A percentile compares a stretch with the other conserved stretches of the same genome.
These are phyloP conservation scores for Paragorgia papillata DNA, from an alignment of 92 coral and sea anemone species.

Conservation along the genomic window DNA sequence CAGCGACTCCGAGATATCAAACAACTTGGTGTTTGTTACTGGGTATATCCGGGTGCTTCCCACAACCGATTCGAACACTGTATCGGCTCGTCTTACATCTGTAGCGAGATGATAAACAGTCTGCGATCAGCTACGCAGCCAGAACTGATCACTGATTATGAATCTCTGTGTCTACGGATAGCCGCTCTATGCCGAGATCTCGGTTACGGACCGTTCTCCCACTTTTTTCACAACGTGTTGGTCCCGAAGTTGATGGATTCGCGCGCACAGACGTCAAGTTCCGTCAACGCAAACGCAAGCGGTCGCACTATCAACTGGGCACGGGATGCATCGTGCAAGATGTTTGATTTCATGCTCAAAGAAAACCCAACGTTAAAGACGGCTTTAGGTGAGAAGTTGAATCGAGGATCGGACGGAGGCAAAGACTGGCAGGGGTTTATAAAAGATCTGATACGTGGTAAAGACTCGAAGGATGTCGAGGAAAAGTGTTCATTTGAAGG, in stretches of 20 bases:
- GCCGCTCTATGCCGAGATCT: conserved; percentile 97
- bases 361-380: conserved; percentile 59
- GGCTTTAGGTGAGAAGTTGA: no score
- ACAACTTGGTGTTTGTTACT: conserved; percentile 29
- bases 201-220: conserved; percentile 97
- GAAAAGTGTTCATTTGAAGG: conserved; percentile 34
- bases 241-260: conserved; percentile 72
- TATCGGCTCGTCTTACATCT: conserved; percentile 25
- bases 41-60: conserved; percentile 44
- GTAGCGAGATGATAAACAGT: conserved; percentile 28
- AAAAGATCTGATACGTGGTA: conserved; percentile 73
- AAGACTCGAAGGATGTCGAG: conserved; percentile 10
- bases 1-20: conserved; percentile 38
- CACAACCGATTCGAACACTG: conserved; percentile 46
- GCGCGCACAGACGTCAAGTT: background rate
- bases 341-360: conserved; percentile 78
- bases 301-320: background rate
- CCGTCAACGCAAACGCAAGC: background rate
- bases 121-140: background rate
- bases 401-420: no score
- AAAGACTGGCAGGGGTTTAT: no score
- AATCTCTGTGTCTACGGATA: conserved; percentile 75
- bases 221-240: conserved; percentile 74
- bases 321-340: conserved; percentile 71
- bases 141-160: conserved; percentile 71